These are phyloP conservation scores for Styela plicata DNA, from an alignment of 23 tunicate genomes.

Conservation along the genomic window DNA sequence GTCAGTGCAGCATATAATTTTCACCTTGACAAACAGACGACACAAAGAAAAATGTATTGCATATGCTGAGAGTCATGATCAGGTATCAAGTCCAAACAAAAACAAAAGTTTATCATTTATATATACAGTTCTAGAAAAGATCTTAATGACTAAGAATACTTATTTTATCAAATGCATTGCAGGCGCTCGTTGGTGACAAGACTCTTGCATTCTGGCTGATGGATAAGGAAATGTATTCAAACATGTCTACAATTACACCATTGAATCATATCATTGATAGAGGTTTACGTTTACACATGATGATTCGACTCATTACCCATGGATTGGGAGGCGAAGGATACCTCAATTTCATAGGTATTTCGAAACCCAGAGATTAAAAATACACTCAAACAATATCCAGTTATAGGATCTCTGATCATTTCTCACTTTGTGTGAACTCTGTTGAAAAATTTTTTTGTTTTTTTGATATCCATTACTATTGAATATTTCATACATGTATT, in stretches of 20 bases:
- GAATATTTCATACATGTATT: too few relatives aligned
- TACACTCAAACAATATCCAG: too few relatives aligned
- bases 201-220: slow-evolving; percentile 92
- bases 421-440: too few relatives aligned
- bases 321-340: slow-evolving; percentile 98
- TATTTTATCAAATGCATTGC: neutral
- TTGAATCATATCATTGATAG: slow-evolving; percentile 77
- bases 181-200: slow-evolving; percentile 99
- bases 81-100: slow-evolving; percentile 59
- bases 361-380: too few relatives aligned
- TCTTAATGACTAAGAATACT: neutral
- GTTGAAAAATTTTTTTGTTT: too few relatives aligned
- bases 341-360: slow-evolving; percentile 93
- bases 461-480: too few relatives aligned
- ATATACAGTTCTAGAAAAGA: too few relatives aligned
- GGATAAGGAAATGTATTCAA: slow-evolving; percentile 97
- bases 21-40: slow-evolving; percentile 84
- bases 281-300: slow-evolving; percentile 91
- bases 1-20: slow-evolving; percentile 79
- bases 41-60: slow-evolving; percentile 97
- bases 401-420: too few relatives aligned
- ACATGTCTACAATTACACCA: slow-evolving; percentile 67
- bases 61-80: slow-evolving; percentile 99
- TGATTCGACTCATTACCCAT: slow-evolving; percentile 86
- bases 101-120: too few relatives aligned